Conservation (phyloP, 2,797 vertebrate genomes). For the Lacerta agilis region DNA sequence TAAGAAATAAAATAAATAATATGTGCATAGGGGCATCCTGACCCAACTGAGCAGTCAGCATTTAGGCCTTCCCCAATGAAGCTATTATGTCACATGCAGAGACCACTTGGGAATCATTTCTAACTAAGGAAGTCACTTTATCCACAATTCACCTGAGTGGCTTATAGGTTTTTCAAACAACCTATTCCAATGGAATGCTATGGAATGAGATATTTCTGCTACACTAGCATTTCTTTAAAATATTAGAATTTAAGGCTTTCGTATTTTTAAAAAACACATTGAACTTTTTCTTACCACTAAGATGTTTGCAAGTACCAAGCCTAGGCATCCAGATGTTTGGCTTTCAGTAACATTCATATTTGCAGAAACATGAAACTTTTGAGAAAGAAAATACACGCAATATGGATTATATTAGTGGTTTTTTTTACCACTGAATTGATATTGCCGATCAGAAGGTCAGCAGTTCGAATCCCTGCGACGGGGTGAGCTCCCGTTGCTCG, state of each 20-base stretch:
- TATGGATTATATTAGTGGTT: constrained; percentile 82
- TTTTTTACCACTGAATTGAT: constrained; percentile 82
- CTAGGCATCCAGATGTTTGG: constrained; percentile 83
- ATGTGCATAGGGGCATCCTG: background rate
- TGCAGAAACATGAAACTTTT: constrained; percentile 78
- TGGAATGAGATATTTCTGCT: constrained; percentile 59
- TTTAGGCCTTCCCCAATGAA: background rate
- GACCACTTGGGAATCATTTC: constrained; percentile 53
- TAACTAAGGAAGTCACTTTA: constrained; percentile 37
- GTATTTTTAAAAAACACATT: constrained; percentile 68
- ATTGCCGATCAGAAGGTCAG: constrained; percentile 11
- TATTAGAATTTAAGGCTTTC: constrained; percentile 70
- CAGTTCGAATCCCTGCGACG: no score
- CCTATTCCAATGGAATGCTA: constrained; percentile 73
- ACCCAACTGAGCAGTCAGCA: background rate
- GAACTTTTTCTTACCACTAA: no score
- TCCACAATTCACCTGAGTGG: constrained; percentile 43
- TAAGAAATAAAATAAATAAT: constrained; percentile 26
- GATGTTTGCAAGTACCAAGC: constrained; percentile 7
- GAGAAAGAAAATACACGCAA: constrained; percentile 80
- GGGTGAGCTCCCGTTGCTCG: no score
- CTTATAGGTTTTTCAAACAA: constrained; percentile 55
- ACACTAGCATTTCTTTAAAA: constrained; percentile 72
- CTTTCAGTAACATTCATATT: constrained; percentile 77
- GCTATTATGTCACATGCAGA: background rate